A percentile compares a stretch with the other conserved stretches of the same genome.
phyloP scores from a whole-genome alignment of 2,113 vertebrate genomes.

The Xiphophorus couchianus region DNA sequence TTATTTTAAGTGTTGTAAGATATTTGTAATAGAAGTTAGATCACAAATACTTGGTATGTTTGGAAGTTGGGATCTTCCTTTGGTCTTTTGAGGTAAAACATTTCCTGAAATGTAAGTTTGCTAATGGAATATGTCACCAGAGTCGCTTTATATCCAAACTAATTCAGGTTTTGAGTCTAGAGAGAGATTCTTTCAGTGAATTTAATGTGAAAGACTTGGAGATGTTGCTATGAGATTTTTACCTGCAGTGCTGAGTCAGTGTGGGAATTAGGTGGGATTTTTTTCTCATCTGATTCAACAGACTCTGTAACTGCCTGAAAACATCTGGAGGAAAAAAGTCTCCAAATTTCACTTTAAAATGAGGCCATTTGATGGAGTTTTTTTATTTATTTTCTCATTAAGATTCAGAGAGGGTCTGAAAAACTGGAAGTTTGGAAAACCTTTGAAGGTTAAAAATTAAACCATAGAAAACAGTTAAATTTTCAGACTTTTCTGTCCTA shows the following conservation, averaged over 20 bases:
- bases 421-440: not conserved
- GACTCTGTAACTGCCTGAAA: constrained; percentile 3
- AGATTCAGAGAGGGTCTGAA: not conserved
- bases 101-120: constrained; percentile 14
- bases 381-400: not conserved
- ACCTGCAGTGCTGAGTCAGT: not conserved
- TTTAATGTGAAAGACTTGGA: not conserved
- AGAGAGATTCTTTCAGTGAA: constrained; percentile 1
- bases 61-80: not conserved
- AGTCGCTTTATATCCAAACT: constrained; percentile 11
- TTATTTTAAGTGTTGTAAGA: too few species aligned
- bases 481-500: too few species aligned
- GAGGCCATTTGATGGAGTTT: not conserved
- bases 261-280: constrained; percentile 18
- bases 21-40: too few species aligned
- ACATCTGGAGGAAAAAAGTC: not conserved
- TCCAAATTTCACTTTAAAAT: not conserved
- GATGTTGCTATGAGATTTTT: not conserved
- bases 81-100: constrained; percentile 1
- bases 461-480: too few species aligned
- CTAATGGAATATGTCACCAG: constrained; percentile 16
- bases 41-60: too few species aligned
- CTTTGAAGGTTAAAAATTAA: too few species aligned
- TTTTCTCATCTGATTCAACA: constrained; percentile 13
- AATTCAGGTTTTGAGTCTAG: constrained; percentile 9